Conservation (phyloP, 30 jellyfish, hydroid and myxozoan species). For the Aurelia coerulea region DNA sequence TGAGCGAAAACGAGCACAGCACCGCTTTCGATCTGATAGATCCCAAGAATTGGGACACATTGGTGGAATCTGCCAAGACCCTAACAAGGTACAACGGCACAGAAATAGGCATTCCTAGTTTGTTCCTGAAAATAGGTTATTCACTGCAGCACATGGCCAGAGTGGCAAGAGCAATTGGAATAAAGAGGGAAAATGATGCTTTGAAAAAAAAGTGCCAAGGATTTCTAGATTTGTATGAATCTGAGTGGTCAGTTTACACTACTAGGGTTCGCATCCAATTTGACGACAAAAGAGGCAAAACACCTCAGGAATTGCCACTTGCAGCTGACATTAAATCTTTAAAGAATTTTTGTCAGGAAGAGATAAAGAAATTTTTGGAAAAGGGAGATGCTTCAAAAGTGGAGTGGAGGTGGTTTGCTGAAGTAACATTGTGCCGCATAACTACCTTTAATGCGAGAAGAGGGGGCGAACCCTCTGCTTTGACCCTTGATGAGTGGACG, state of each 20-base stretch:
- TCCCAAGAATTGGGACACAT: no score
- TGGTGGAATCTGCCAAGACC: neutral
- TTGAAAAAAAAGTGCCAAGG: neutral
- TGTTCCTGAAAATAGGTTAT: neutral
- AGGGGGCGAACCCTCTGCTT: no score
- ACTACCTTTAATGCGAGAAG: no score
- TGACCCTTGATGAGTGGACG: no score
- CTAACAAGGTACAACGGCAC: neutral
- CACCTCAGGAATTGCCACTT: constrained; percentile 8
- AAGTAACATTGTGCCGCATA: no score
- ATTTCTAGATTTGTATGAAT: neutral
- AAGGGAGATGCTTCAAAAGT: no score
- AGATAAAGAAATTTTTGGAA: neutral
- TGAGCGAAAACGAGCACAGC: no score
- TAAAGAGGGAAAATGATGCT: neutral
- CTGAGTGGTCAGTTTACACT: constrained; percentile 6
- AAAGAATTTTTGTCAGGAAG: neutral
- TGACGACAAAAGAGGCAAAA: constrained; percentile 21
- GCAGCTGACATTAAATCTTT: neutral
- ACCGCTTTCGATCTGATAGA: no score
- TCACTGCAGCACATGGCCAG: constrained; percentile 11
- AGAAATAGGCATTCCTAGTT: constrained; percentile 2
- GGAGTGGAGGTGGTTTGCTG: no score
- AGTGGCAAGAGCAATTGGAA: constrained; percentile 2
- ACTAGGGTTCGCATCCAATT: neutral